phyloP scores from a whole-genome alignment of 1,140 invertebrate genomes.

The Plodia interpunctella region DNA sequence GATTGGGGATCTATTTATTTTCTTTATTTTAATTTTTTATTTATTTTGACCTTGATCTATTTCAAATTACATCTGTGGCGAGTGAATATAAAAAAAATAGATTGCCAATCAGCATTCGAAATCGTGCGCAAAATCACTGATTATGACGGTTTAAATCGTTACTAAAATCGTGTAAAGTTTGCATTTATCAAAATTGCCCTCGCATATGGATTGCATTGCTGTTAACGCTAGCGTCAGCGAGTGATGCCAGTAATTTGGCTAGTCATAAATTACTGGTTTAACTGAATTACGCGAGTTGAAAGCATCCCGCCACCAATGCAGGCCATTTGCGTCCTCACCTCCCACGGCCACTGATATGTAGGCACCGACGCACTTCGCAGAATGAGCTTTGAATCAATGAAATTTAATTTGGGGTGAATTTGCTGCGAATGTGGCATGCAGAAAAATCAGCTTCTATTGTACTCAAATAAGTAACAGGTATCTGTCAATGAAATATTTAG shows the following conservation, averaged over 20 bases:
- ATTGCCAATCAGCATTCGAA: no score
- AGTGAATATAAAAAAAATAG: no score
- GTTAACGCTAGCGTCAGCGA: slow-evolving; percentile 29
- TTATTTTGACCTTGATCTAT: no score
- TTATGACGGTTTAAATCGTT: background rate
- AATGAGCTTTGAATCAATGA: slow-evolving; percentile 64
- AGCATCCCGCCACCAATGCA: slow-evolving; percentile 61
- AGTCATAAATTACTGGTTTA: slow-evolving; percentile 75
- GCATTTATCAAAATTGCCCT: slow-evolving; percentile 20
- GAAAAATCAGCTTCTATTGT: background rate
- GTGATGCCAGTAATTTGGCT: slow-evolving; percentile 66
- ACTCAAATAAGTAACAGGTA: no score
- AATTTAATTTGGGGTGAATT: slow-evolving; percentile 57
- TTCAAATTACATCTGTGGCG: no score
- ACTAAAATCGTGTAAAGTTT: slow-evolving; percentile 5
- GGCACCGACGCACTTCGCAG: slow-evolving; percentile 55
- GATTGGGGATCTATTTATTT: no score
- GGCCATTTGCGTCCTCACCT: slow-evolving; percentile 52
- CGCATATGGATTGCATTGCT: slow-evolving; percentile 29
- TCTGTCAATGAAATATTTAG: no score
- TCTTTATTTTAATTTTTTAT: no score
- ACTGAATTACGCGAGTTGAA: slow-evolving; percentile 73
- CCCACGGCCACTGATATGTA: slow-evolving; percentile 52
- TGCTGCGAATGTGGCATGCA: slow-evolving; percentile 25
- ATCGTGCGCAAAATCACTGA: no score